Percentiles rank a stretch among this genome's conserved stretches.
Evolutionary conservation across 2,888 invertebrate species (phyloP).

Genomic region (Drymonia ruficornis): DNA sequence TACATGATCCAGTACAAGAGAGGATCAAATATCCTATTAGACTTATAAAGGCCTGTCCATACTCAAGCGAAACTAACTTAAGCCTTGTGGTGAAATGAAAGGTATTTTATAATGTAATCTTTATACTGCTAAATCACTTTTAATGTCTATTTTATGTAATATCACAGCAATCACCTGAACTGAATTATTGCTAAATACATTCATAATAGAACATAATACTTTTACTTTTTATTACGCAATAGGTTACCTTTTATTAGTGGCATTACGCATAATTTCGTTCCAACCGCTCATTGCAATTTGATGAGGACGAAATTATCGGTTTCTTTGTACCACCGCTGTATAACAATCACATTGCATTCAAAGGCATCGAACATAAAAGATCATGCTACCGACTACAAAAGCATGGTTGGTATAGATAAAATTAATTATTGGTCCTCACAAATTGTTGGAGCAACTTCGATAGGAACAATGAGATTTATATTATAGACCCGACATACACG

Average conservation of each 20-base stretch:
- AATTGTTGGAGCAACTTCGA: conserved; percentile 55
- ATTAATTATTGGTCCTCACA: conserved; percentile 65
- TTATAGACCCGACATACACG: no score
- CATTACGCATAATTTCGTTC: conserved; percentile 46
- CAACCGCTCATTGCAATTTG: conserved; percentile 45
- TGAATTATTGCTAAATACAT: not conserved
- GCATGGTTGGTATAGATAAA: conserved; percentile 42
- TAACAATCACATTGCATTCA: conserved; percentile 25
- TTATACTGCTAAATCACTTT: no score
- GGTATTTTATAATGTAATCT: no score
- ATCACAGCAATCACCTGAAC: conserved; percentile 9
- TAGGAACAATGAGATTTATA: no score
- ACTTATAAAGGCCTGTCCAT: conserved; percentile 22
- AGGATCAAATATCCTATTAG: conserved; percentile 49
- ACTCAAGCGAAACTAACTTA: conserved; percentile 4
- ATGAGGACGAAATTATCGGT: conserved; percentile 63
- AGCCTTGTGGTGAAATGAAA: no score
- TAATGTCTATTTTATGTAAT: conserved; percentile 1
- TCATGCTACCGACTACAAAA: conserved; percentile 34
- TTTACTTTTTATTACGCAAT: conserved; percentile 53
- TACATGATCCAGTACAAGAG: conserved; percentile 13
- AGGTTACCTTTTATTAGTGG: conserved; percentile 49
- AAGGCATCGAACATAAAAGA: conserved; percentile 30
- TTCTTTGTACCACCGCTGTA: conserved; percentile 50
- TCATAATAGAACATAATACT: conserved; percentile 38